Percentiles rank a stretch among this genome's conserved stretches.
Conservation (phyloP, 2,113 vertebrate species). For the Hymenochirus boettgeri region DNA sequence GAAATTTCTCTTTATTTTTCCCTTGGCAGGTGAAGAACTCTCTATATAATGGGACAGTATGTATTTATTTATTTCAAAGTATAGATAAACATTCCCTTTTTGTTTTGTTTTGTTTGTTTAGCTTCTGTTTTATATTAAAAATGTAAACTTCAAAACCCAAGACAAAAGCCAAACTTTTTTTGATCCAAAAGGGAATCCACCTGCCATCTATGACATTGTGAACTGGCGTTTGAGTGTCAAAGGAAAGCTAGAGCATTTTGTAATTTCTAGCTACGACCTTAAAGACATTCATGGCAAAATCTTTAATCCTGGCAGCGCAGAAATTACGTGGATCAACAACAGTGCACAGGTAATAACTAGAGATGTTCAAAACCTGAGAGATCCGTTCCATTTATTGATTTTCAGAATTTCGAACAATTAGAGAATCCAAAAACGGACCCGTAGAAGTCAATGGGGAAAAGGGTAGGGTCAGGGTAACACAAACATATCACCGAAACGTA, state of each 20-base stretch:
- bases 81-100: no score
- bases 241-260: background rate
- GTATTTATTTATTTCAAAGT: no score
- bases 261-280: slow-evolving; percentile 6
- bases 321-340: slow-evolving; percentile 7
- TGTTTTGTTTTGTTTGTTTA: background rate
- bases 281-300: background rate
- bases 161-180: slow-evolving; percentile 12
- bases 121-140: slow-evolving; percentile 15
- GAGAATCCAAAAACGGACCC: no score
- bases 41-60: no score
- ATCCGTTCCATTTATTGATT: no score
- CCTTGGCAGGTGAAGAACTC: slow-evolving; percentile 49
- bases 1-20: slow-evolving; percentile 47
- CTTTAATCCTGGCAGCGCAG: slow-evolving; percentile 8
- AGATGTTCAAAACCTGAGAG: no score
- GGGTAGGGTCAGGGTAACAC: no score
- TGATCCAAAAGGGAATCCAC: slow-evolving; percentile 21
- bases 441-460: no score
- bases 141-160: background rate
- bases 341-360: slow-evolving; percentile 2
- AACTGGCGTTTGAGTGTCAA: slow-evolving; percentile 13
- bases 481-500: no score
- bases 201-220: slow-evolving; percentile 30
- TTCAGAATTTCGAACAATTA: no score